A percentile compares a stretch with the other conserved stretches of the same genome.
phyloP scores from a whole-genome alignment of 2,797 vertebrate genomes.

The Hydrolagus colliei region DNA sequence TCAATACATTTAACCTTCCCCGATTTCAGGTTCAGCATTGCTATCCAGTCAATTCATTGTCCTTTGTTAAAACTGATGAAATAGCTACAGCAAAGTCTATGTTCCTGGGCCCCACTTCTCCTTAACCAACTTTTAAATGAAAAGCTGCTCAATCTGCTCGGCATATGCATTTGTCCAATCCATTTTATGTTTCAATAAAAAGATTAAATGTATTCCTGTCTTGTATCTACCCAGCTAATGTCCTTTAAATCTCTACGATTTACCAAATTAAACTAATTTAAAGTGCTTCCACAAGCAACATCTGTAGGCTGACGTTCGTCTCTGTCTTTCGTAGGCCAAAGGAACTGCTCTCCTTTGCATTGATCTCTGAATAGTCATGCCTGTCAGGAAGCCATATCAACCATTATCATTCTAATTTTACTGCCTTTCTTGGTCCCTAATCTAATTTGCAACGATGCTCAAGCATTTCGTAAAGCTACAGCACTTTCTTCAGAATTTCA shows the following conservation, averaged over 20 bases:
- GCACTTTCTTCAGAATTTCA: conserved; percentile 99
- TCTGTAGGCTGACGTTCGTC: conserved; percentile 89
- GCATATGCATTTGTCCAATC: conserved; percentile 80
- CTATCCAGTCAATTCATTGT: not conserved
- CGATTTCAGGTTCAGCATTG: not conserved
- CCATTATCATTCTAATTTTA: conserved; percentile 99
- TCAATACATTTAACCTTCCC: conserved; percentile 22
- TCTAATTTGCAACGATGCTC: conserved; percentile 98
- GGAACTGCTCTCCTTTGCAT: conserved; percentile 82
- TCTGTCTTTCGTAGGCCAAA: conserved; percentile 73
- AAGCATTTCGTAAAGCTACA: conserved; percentile 85
- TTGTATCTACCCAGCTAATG: conserved; percentile 82
- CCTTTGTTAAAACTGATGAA: not conserved
- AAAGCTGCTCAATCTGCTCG: conserved; percentile 52
- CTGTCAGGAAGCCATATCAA: conserved; percentile 98
- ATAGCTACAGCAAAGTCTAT: not conserved
- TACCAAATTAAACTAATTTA: conserved; percentile 99
- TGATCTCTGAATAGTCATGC: conserved; percentile 99
- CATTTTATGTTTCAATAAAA: conserved; percentile 80
- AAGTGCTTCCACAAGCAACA: conserved; percentile 94
- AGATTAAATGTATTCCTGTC: conserved; percentile 90
- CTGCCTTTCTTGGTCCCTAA: conserved; percentile 97
- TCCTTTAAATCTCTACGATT: conserved; percentile 95
- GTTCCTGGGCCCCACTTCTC: not conserved
- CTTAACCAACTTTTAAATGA: conserved; percentile 27